Base-by-base conservation (phyloP, 2,888 invertebrate genomes). In the Listrodromus nycthemerus region DNA sequence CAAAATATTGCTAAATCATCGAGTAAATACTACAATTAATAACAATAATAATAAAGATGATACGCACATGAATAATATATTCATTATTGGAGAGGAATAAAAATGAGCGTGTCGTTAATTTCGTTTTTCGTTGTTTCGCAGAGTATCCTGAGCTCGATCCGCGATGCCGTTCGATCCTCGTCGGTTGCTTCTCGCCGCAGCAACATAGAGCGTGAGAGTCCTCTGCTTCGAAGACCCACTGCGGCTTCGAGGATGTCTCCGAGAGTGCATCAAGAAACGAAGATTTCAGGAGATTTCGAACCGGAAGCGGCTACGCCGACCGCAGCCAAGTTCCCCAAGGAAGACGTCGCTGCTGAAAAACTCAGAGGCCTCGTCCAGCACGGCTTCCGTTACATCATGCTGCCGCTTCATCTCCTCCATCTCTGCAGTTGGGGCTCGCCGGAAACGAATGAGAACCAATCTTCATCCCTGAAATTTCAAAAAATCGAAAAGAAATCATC, bases 341-440 rank as follows among this genome's bases (percentile, higher is more conserved):
- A 33, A 27, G 41, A 30, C 30, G 13, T 13, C 3, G 30, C 27
- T 5, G 24, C 55, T 16, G 30, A 33, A 13, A 69, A 65, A 30
- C 48, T 37, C 5, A 45, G 19, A 58, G 45, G 69, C 7, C 19
- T 80, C 41, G 61, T 80, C 63, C 45, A 69, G 52, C 75, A 75
- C 21, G 75, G 80, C 48, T 50, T 80, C 2, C 75, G 69, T 41
- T 80, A 69, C 48, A 63, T 80, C 16, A 63, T 75, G 80, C 16
- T 80, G 37, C 80, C 67, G n/a, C 61, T 80, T 27, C 48, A 61
- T 63, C 48, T 75, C 16, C 21, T 80, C 16, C 66, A 75, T 8
- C n/a, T 80, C 10, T 69, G 61, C 61, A 52, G 75, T 52, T 75
- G 76, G 67, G 76, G 81, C 7, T 48, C 63, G 79, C 33, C 63